Conservation (phyloP, 2,888 invertebrate species). For the Callyntrura guangdongensis region DNA sequence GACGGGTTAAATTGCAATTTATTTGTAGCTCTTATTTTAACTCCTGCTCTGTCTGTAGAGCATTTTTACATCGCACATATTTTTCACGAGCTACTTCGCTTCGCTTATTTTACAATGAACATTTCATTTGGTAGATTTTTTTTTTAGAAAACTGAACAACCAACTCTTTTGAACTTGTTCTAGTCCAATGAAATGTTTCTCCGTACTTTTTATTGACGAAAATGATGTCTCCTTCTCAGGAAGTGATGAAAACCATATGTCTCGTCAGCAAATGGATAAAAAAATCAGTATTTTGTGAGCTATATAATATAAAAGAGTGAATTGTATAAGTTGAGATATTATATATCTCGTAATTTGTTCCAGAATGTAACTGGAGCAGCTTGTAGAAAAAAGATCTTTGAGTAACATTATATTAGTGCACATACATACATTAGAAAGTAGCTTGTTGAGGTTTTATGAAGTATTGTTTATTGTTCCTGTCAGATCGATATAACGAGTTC, state of each 20-base stretch:
- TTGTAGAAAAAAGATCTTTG: background rate
- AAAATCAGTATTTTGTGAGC: background rate
- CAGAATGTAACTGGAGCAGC: background rate
- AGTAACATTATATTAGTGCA: background rate
- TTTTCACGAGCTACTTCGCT: no score
- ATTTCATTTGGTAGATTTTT: background rate
- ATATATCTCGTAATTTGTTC: slow-evolving; percentile 1
- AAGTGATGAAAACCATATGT: slow-evolving; percentile 70
- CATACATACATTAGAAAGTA: background rate
- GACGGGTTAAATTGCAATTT: background rate
- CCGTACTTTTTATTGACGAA: background rate
- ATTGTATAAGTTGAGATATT: background rate
- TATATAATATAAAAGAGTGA: background rate
- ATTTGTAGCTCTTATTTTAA: background rate
- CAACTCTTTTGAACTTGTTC: background rate
- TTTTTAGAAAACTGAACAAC: background rate
- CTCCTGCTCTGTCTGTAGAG: background rate
- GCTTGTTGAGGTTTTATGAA: background rate
- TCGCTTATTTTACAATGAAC: no score
- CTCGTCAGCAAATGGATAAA: background rate
- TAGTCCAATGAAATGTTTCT: slow-evolving; percentile 28
- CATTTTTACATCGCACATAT: no score
- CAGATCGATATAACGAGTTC: background rate
- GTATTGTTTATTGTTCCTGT: slow-evolving; percentile 46
- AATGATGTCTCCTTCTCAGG: slow-evolving; percentile 17